Evolutionary conservation across 2,113 vertebrate genomes (phyloP), one percentile per base, ranked within the genome.

Genomic region (Melospiza georgiana): DNA sequence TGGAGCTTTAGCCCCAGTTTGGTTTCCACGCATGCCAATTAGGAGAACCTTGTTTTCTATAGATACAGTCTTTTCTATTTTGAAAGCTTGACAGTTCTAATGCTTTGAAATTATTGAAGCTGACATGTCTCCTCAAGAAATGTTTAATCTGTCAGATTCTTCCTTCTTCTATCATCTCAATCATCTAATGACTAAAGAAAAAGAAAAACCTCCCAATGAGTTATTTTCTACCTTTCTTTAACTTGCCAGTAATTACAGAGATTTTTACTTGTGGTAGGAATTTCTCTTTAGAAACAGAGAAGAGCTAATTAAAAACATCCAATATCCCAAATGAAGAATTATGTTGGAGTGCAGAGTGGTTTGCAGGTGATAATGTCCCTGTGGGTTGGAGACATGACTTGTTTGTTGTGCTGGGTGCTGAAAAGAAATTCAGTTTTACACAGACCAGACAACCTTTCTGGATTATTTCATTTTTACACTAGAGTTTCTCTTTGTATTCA

Each of bases 61-160:
- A 66, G 96, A 86, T 86, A 91, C 69, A 86, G 66, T 90, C 95
- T 78, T 85, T 48, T 57, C 87, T 93, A 4, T 91, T 96, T 94
- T 94, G 95, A 94, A 95, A 86, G 72, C 93, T 75, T 96, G 95
- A 96, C 93, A 94, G 89, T 65, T 90, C 30, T 69, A 81, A 90
- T 90, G 94, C 89, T 89, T 39, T 62, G 72, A 74, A 86, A 95
- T 96, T 75, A 96, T 88, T 52, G 79, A 58, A 93, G 89, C 65
- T 95, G 89, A 95, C 92, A 81, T 2, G 57, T 83, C 81, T 96
- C 48, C 89, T 96, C 78, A 33, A 86, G 89, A 94, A 43, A 37
- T 72, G 63, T 90, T 96, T 96, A 68, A 95, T 91, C 93, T 93
- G 95, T 95, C 95, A 95, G 91, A 46, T 71, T 72, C 82, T 71